phyloP scores from a whole-genome alignment of 2,113 vertebrate genomes.

The Montifringilla adamsi region DNA sequence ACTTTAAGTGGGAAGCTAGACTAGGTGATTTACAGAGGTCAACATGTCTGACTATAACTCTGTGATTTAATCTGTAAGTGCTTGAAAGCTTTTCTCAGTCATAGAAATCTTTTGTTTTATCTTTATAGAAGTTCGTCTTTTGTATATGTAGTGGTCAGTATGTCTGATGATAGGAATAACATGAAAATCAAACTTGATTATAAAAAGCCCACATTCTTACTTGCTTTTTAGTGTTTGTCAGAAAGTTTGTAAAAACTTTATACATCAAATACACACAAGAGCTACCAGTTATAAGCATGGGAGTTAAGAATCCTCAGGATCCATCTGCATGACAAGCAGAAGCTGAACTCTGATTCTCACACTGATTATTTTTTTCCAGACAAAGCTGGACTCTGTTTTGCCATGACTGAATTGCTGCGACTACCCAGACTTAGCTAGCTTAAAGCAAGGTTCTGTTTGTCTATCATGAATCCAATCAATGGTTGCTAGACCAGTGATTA shows the following conservation, averaged over 20 bases:
- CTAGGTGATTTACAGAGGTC: not conserved
- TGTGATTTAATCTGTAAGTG: not conserved
- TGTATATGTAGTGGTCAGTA: not conserved
- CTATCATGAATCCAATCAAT: not conserved
- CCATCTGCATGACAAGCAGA: not conserved
- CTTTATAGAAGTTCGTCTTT: not conserved
- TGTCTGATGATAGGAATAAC: not conserved
- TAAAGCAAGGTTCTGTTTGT: not conserved
- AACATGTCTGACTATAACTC: not conserved
- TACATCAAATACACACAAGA: not conserved
- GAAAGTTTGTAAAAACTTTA: not conserved
- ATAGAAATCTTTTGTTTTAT: not conserved
- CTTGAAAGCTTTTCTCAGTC: not conserved
- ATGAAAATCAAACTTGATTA: not conserved
- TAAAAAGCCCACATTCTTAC: fast-evolving
- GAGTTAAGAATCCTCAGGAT: not conserved
- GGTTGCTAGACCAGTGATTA: not conserved
- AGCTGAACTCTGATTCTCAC: not conserved
- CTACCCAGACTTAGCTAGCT: not conserved
- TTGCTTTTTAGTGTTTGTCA: not conserved
- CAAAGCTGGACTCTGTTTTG: not conserved
- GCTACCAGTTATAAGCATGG: not conserved
- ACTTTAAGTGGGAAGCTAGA: not conserved
- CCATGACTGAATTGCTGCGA: not conserved
- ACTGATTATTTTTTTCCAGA: not conserved